Evolutionary conservation across 2,113 vertebrate species (phyloP).

Genomic region (Raja brachyura): DNA sequence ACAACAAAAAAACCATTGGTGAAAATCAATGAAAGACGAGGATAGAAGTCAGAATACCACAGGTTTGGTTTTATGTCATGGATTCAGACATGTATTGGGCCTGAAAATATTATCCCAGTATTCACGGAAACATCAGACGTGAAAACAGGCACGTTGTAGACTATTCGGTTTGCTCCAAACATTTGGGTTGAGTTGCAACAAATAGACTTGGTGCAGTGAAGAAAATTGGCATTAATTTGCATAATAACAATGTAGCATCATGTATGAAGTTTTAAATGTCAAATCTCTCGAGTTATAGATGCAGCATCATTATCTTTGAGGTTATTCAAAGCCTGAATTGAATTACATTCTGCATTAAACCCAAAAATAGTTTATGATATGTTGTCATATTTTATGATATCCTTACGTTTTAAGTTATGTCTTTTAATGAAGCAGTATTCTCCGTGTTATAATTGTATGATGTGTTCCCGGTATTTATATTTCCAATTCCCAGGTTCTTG

Average conservation of each 20-base stretch:
- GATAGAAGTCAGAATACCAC: background rate
- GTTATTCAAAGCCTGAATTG: background rate
- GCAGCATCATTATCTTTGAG: background rate
- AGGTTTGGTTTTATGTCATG: background rate
- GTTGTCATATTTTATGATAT: background rate
- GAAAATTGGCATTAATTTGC: background rate
- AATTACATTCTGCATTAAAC: background rate
- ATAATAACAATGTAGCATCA: background rate
- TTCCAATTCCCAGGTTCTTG: background rate
- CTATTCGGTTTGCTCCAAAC: background rate
- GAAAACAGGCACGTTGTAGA: background rate
- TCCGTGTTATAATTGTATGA: background rate
- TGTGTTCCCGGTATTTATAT: background rate
- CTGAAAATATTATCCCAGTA: background rate
- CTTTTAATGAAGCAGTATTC: background rate
- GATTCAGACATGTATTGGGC: background rate
- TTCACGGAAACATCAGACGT: background rate
- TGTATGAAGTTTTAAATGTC: background rate
- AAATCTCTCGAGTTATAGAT: background rate
- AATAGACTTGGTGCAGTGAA: background rate
- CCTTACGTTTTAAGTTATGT: background rate
- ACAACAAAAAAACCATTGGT: too few species aligned
- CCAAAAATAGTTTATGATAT: background rate
- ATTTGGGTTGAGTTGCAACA: background rate
- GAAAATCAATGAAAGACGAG: background rate